Evolutionary conservation across 2,797 vertebrate species (phyloP), one percentile per base, ranked within the genome.

Genomic region (Gadopsis marmoratus): DNA sequence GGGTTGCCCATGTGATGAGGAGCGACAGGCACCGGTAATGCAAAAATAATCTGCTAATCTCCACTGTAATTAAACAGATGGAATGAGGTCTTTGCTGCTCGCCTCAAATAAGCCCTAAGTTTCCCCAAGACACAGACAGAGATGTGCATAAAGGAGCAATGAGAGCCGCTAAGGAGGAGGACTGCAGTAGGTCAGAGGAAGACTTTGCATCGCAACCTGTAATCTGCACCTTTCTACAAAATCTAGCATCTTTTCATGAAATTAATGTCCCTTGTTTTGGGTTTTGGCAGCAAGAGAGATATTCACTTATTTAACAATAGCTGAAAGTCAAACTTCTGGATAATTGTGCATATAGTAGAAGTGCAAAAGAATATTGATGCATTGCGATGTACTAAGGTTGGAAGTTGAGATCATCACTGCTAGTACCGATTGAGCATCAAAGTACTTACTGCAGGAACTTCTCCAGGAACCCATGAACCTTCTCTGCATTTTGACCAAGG

Each of bases 11-110:
- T 80, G 81, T 83, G 88, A 86, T 79, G 83, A 86, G 79, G 82
- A 95, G 90, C 62, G 85, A 92, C 92, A 93, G 91, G 91, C 89
- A 37, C 84, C 60, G 82, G 87, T 94, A 94, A 95, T 94, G 92
- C 94, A 94, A 91, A 94, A 92, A 94, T 95, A 95, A 95, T 95
- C 94, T 92, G 89, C 82, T 95, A 94, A 94, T 94, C 94, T 94
- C 85, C 89, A 84, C 91, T 92, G 86, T 94, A 95, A 96, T 95
- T 95, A 94, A 95, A 95, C 94, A 96, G 94, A 94, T 95, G 94
- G 94, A 94, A 93, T 85, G 79, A 92, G 90, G 92, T 91, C 91
- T 95, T 93, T 92, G 89, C 90, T 90, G 79, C 86, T 81, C 60
- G 71, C 83, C 86, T 90, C 74, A 82, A 92, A 91, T 93, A 92